Conservation (phyloP, 2,797 vertebrate species). For the Loris lydekkerianus region DNA sequence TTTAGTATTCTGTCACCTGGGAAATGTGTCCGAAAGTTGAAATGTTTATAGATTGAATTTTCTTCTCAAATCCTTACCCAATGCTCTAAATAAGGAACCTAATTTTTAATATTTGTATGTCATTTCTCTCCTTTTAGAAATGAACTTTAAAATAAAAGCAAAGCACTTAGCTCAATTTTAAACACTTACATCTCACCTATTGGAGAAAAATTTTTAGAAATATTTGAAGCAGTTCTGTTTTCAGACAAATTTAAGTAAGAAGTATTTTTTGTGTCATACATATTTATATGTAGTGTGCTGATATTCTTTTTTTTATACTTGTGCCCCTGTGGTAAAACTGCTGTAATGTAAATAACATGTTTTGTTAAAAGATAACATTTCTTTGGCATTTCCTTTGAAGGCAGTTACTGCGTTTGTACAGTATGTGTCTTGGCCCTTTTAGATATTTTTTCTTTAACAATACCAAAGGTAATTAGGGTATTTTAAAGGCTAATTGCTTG, state of each 20-base stretch:
- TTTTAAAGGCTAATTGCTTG: conserved; percentile 85
- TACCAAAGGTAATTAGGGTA: conserved; percentile 84
- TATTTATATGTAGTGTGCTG: conserved; percentile 90
- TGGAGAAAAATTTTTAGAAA: conserved; percentile 87
- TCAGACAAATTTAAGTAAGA: conserved; percentile 88
- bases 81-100: conserved; percentile 79
- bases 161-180: conserved; percentile 89
- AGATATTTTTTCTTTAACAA: conserved; percentile 82
- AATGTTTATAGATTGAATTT: conserved; percentile 71
- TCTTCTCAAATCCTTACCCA: conserved; percentile 60
- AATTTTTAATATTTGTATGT: conserved; percentile 77
- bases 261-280: conserved; percentile 88
- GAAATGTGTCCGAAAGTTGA: conserved; percentile 75
- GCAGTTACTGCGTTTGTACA: conserved; percentile 88
- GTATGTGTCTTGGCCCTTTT: conserved; percentile 86
- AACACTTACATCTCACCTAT: conserved; percentile 81
- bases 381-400: conserved; percentile 85
- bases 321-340: conserved; percentile 83
- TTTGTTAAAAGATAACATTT: conserved; percentile 87
- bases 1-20: conserved; percentile 76
- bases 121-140: conserved; percentile 80
- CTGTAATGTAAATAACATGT: conserved; percentile 91
- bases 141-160: conserved; percentile 81
- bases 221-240: conserved; percentile 88
- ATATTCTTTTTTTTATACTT: conserved; percentile 87